These are phyloP conservation scores for Xenus cinereus DNA, from an alignment of 2,113 vertebrate species.

Conservation along the genomic window DNA sequence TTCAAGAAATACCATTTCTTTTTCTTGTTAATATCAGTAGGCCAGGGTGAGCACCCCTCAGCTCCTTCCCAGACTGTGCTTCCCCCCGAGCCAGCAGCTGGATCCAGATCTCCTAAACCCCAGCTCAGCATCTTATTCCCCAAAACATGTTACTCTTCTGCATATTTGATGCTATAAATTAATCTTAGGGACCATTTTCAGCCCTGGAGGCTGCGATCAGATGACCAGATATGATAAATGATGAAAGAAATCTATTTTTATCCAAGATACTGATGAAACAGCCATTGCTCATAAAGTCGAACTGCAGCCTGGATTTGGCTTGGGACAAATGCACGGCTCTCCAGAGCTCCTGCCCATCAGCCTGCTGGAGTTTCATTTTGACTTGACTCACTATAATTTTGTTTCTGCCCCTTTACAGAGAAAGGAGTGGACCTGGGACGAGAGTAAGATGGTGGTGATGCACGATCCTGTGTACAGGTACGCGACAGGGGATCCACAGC, in stretches of 20 bases:
- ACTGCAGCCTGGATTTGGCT: neutral
- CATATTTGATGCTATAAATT: conserved; percentile 25
- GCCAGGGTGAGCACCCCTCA: neutral
- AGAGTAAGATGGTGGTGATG: conserved; percentile 86
- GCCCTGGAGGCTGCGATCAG: neutral
- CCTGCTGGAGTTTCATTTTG: neutral
- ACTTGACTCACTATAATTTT: neutral
- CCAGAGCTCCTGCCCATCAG: neutral
- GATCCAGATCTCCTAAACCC: neutral
- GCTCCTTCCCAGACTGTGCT: neutral
- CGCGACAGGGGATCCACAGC: neutral
- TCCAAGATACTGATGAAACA: neutral
- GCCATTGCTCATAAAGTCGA: neutral
- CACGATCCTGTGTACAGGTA: conserved; percentile 85
- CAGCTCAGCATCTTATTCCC: neutral
- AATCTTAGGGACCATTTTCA: neutral
- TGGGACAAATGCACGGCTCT: neutral
- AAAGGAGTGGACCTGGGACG: conserved; percentile 87
- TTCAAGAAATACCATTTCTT: neutral
- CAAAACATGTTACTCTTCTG: neutral
- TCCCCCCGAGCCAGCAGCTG: neutral
- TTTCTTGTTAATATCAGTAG: neutral
- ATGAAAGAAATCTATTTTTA: neutral
- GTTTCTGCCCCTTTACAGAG: conserved; percentile 66
- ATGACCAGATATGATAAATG: neutral